phyloP scores from a whole-genome alignment of 2,888 invertebrate species.

The Protonemura montana region DNA sequence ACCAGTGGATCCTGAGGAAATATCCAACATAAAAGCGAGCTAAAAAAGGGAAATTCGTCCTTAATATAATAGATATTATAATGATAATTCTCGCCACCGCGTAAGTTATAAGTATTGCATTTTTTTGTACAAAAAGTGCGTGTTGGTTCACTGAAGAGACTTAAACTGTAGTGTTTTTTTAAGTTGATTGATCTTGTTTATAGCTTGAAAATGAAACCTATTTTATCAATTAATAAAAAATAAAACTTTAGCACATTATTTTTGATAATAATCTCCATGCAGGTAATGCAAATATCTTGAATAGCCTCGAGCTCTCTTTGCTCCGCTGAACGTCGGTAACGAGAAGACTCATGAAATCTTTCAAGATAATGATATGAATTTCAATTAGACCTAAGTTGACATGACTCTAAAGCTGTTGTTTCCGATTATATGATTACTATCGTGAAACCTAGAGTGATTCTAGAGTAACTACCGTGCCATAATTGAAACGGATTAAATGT shows the following conservation, averaged over 20 bases:
- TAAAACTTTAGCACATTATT: not conserved
- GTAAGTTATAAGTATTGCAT: no score
- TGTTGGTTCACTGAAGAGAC: no score
- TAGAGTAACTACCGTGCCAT: not conserved
- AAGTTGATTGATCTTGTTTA: no score
- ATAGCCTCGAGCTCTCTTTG: not conserved
- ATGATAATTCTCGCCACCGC: no score
- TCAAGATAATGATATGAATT: constrained; percentile 15
- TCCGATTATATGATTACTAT: no score
- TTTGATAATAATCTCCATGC: not conserved
- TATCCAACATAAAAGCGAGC: not conserved
- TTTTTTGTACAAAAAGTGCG: no score
- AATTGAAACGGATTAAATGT: not conserved
- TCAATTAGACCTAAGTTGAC: constrained; percentile 16
- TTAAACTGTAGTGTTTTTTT: no score
- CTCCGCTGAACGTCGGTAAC: not conserved
- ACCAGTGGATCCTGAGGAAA: not conserved
- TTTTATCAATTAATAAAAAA: not conserved
- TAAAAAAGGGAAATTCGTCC: not conserved
- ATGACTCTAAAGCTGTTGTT: not conserved
- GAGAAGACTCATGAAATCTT: not conserved
- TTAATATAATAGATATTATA: not conserved
- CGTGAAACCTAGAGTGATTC: not conserved
- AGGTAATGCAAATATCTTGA: constrained; percentile 2
- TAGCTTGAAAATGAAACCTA: not conserved